Evolutionary conservation across 2,888 invertebrate species (phyloP), one percentile per base, ranked within the genome.

Genomic region (Hedya salicella): DNA sequence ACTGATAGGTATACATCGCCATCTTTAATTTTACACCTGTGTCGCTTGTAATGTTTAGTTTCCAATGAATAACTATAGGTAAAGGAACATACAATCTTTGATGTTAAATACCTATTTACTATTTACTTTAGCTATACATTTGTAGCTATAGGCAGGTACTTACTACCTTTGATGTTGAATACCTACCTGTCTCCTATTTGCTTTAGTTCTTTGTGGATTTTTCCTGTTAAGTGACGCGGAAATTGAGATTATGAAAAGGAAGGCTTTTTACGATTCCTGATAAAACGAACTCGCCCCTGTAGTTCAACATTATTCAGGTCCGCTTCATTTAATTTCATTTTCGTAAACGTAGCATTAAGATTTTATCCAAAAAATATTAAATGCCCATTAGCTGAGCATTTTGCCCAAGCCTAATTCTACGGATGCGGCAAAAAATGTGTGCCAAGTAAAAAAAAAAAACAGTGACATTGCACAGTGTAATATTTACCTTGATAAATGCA

Each of bases 261-360:
- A 19, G 16, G 39, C 9, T 40, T 49, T 39, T 48, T 30, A 14
- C 40, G 6, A 42, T 50, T 61, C 14, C 16, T 42, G 42, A 25
- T 50, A 61, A 61, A 50, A 40, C 39, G 16, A n/a, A 49, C 16
- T 50, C 21, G 14, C 40, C 16, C 25, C 25, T 57, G 3, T 52
- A 42, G 40, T 52, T 42, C 9, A 16, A 32, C n/a, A 61, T 61
- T 39, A 32, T 30, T 42, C 25, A 16, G 49, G 21, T 46, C n/a
- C 36, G 11, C 53, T 53, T 53, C 39, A 53, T 53, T 40, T 32
- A 19, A 17, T 25, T 39, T 19, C 36, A 53, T 53, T 53, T 39
- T 39, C 8, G 9, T 13, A 53, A n/a, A 9, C 14, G 25, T 6
- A 9, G 13, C 42, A 56, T 59, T 60, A 49, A 60, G 19, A 46